Base-by-base conservation (phyloP, 2,113 vertebrate species). In the Echinops telfairi region DNA sequence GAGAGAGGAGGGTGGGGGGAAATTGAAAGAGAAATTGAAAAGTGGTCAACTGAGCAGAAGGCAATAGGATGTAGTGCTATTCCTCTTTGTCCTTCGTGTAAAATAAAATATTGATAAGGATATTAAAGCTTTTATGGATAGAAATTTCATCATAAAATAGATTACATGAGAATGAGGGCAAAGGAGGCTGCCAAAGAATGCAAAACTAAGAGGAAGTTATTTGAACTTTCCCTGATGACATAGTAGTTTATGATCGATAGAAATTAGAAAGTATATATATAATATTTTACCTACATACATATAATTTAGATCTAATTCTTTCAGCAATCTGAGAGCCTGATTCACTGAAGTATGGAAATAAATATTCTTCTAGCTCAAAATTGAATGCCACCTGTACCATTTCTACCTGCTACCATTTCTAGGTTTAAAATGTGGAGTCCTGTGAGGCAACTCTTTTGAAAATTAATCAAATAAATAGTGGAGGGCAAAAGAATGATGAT, bases 81-180 rank as follows among this genome's bases (percentile, higher is more conserved):
- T 71, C 77, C 77, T 40, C 40, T 40, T 75, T 62, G 9, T 76
- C 36, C 64, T 76, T 77, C 23, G 43, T n/a, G 3, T 47, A 58
- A 82, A 76, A 80, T 82, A 23, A 70, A 86, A 89, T 82, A 81
- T 10, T 60, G 60, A 58, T 62, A 82, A 85, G 47, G 47, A 53
- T 7, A 53, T 53, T 58, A 47, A 76, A 77, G 15, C 6, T 62
- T 86, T 53, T 38, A 27, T 53, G 58, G 4, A 47, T 25, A 89
- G 20, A 92, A 77, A 86, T 70, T 27, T 86, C 31, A 27, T 53
- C 47, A 75, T n/a, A 27, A 58, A 68, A 81, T 53, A 53, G 47
- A 53, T 82, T 60, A 53, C n/a, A 77, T 27, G 53, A 14, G n/a
- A 71, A 90, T 57, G 47, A 25, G 38, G 77, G 12, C 38, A 76